These are phyloP conservation scores for Equus przewalskii DNA, from an alignment of 2,113 vertebrate species.

Conservation along the genomic window DNA sequence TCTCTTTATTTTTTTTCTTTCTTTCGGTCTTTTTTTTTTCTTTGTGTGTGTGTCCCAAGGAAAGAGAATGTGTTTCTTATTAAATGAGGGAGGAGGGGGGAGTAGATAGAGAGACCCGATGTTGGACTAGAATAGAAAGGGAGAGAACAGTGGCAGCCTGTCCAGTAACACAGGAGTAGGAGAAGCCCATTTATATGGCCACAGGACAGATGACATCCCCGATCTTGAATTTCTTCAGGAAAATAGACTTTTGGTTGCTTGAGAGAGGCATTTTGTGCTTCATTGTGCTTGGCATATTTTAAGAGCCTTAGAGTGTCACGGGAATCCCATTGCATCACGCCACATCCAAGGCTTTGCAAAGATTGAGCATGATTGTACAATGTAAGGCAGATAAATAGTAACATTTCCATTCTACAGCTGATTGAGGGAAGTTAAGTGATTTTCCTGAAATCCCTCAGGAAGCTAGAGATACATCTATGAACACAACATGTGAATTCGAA, in stretches of 20 bases:
- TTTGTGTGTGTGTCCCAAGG: slow-evolving; percentile 59
- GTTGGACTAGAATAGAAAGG: slow-evolving; percentile 78
- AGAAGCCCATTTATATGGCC: slow-evolving; percentile 8
- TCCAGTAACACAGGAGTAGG: slow-evolving; percentile 2
- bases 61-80: slow-evolving; percentile 87
- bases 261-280: background rate
- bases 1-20: slow-evolving; percentile 49
- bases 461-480: slow-evolving; percentile 42
- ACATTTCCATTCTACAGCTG: slow-evolving; percentile 14
- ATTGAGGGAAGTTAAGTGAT: slow-evolving; percentile 3
- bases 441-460: slow-evolving; percentile 71
- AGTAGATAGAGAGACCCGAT: slow-evolving; percentile 69
- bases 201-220: slow-evolving; percentile 24
- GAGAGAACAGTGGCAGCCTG: slow-evolving; percentile 69
- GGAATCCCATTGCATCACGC: slow-evolving; percentile 12
- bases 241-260: background rate
- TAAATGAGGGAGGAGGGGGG: slow-evolving; percentile 64
- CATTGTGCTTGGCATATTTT: slow-evolving; percentile 13
- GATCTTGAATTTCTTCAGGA: slow-evolving; percentile 50
- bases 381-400: slow-evolving; percentile 64
- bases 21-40: background rate
- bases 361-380: background rate
- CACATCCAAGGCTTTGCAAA: slow-evolving; percentile 42
- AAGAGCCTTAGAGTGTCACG: background rate
- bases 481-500: background rate